phyloP scores from a whole-genome alignment of 2,888 invertebrate species.

The Drosophila percnosoma region DNA sequence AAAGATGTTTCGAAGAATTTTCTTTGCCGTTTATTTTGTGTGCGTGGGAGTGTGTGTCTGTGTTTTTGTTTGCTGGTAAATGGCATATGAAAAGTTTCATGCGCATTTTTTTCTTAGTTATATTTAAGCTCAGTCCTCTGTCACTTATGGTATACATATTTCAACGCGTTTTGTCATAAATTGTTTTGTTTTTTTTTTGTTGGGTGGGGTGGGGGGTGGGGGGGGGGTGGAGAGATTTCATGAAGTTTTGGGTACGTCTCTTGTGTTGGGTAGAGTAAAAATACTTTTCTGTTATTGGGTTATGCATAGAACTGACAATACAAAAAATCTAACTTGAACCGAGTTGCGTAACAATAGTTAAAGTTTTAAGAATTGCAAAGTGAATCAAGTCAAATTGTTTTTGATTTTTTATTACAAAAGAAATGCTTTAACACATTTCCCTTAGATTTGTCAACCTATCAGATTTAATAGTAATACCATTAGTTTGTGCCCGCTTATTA shows the following conservation, averaged over 20 bases:
- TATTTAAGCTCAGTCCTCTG: constrained; percentile 13
- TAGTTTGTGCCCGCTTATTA: neutral
- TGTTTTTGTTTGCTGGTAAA: constrained; percentile 46
- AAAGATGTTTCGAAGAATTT: constrained; percentile 33
- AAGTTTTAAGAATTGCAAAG: neutral
- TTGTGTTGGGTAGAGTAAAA: constrained; percentile 26
- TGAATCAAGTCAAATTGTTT: neutral
- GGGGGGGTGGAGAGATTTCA: neutral
- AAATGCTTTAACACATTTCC: neutral
- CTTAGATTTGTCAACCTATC: neutral
- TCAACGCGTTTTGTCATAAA: constrained; percentile 35
- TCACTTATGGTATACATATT: constrained; percentile 22
- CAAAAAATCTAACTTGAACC: neutral
- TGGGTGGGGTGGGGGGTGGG: neutral
- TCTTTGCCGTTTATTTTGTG: constrained; percentile 28
- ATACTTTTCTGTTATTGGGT: constrained; percentile 21
- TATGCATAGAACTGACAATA: neutral
- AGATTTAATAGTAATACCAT: neutral
- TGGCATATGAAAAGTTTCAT: constrained; percentile 66
- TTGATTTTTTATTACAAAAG: neutral
- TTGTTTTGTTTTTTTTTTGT: neutral
- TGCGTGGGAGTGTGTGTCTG: neutral
- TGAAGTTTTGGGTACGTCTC: constrained; percentile 14
- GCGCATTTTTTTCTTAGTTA: constrained; percentile 57
- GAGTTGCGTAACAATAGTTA: neutral